Base-by-base conservation (phyloP, 1,140 invertebrate species). In the Argopecten irradians region DNA sequence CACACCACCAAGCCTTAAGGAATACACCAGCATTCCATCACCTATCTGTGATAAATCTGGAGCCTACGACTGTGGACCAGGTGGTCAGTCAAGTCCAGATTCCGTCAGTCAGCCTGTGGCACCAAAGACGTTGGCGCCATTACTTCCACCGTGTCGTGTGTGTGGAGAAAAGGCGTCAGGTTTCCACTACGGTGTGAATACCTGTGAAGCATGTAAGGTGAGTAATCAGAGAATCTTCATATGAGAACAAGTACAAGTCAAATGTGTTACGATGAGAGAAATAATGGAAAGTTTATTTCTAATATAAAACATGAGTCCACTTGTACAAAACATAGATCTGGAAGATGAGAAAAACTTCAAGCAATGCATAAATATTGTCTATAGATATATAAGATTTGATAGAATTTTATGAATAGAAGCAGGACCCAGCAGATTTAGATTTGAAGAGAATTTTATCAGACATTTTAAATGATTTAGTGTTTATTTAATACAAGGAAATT, bases 181-280 rank as follows among this genome's bases (percentile, higher is more conserved):
- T 14, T 93, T 95, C 33, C 96, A 96, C 90, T 96, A 96, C 90
- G 95, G 96, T 33, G 95, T 94, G 7, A 93, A 94, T 34, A 95
- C 95, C 0, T 96, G 95, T 87, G 96, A 96, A 86, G 95, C 95
- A n/a, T 96, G 95, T 91, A 96, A 96, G 91, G 94, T 93, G 46
- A 88, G 32, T 46, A 55, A 8, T 11, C n/a, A 14, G 7, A 85
- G 33, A n/a, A 41, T 85, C 35, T 85, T 34, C 34, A 85, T 85
- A 13, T 28, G 32, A n/a, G 16, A 84, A n/a, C n/a, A n/a, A n/a
- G n/a, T n/a, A n/a, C n/a, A n/a, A n/a, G n/a, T 82, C 7, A 8
- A 22, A 8, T 32, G 32, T 82, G 22, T 5, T 82, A 32, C 0
- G 1, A 32, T 28, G 28, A 5, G 0, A 5, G 22, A 71, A 71